These are phyloP conservation scores for Caloenas nicobarica DNA, from an alignment of 2,113 vertebrate species.

Conservation along the genomic window DNA sequence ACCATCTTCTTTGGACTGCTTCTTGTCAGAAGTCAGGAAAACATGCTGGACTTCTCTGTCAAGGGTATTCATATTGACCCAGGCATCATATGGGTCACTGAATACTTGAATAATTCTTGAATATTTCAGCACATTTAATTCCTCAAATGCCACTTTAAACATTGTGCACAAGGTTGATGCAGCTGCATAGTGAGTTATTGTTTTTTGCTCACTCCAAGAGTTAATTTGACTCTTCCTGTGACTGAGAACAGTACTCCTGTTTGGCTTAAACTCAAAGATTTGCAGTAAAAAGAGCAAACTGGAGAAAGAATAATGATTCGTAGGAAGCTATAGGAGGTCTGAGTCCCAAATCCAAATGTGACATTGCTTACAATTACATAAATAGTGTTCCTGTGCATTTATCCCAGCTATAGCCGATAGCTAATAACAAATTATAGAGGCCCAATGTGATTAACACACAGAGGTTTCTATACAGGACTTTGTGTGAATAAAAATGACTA, in stretches of 20 bases:
- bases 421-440: slow-evolving; percentile 70
- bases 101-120: not conserved
- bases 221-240: slow-evolving; percentile 53
- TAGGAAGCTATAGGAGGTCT: slow-evolving; percentile 54
- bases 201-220: slow-evolving; percentile 15
- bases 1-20: not conserved
- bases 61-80: not conserved
- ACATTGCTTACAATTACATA: slow-evolving; percentile 65
- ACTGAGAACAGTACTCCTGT: slow-evolving; percentile 24
- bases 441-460: slow-evolving; percentile 46
- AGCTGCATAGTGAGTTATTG: not conserved
- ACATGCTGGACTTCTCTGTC: not conserved
- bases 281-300: slow-evolving; percentile 22
- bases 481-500: slow-evolving; percentile 63
- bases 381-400: slow-evolving; percentile 69
- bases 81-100: not conserved
- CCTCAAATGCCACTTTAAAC: not conserved
- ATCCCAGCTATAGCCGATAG: slow-evolving; percentile 65
- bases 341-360: slow-evolving; percentile 58
- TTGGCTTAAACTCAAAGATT: slow-evolving; percentile 47
- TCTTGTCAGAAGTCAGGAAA: not conserved
- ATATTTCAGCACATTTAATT: not conserved
- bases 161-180: not conserved
- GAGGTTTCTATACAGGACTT: slow-evolving; percentile 63
- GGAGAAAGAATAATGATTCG: slow-evolving; percentile 56